Evolutionary conservation across 2,113 vertebrate species (phyloP).

Genomic region (Crotalus viridis): DNA sequence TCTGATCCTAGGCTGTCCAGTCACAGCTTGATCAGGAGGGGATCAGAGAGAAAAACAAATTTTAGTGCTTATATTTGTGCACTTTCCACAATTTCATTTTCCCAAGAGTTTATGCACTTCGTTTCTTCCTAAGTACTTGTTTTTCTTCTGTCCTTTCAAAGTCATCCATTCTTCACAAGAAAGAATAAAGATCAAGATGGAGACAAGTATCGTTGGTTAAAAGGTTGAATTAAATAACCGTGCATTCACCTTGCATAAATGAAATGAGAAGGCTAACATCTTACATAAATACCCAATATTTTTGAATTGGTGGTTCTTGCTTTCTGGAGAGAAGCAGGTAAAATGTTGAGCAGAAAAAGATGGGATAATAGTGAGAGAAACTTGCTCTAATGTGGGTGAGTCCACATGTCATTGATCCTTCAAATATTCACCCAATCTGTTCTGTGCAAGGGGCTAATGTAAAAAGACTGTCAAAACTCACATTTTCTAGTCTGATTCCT

Average conservation of each 20-base stretch:
- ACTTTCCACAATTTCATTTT: background rate
- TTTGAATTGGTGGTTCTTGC: background rate
- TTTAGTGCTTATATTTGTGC: background rate
- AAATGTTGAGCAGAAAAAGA: background rate
- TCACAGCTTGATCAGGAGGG: background rate
- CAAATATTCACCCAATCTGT: background rate
- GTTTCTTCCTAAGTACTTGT: background rate
- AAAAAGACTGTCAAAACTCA: background rate
- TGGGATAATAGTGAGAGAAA: background rate
- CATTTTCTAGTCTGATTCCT: background rate
- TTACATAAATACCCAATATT: background rate
- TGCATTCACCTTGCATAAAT: background rate
- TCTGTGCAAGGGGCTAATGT: background rate
- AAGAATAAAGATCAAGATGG: background rate
- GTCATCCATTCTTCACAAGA: background rate
- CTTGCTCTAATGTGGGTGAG: background rate
- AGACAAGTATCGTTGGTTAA: background rate
- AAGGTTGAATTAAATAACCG: background rate
- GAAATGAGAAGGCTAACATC: background rate
- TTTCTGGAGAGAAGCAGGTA: background rate
- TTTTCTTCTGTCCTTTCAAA: background rate
- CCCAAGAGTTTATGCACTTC: background rate
- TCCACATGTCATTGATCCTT: background rate
- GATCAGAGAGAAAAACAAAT: background rate
- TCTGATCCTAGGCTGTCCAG: slow-evolving; percentile 25